Evolutionary conservation across 2,113 vertebrate species (phyloP).

Genomic region (Myrmophylax atrothorax): DNA sequence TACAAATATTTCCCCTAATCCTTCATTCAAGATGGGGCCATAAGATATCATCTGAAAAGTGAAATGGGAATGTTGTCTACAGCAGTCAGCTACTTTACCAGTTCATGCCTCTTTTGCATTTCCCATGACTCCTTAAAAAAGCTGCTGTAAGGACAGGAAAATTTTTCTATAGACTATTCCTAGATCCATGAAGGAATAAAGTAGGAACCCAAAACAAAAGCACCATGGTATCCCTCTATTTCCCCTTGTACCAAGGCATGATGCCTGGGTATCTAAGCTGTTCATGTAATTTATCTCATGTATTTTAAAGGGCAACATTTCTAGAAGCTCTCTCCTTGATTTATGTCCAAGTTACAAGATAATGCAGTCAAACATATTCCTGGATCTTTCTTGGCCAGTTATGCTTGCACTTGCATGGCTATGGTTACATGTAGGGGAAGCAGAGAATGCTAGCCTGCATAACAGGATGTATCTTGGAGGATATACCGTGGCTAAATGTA

Average conservation of each 20-base stretch:
- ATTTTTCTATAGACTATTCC: not conserved
- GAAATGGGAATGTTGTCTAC: not conserved
- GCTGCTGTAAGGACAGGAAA: not conserved
- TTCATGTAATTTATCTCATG: not conserved
- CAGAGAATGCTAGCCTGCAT: not conserved
- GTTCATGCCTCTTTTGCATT: not conserved
- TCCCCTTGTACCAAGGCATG: not conserved
- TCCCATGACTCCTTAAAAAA: not conserved
- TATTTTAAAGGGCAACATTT: not conserved
- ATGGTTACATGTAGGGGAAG: not conserved
- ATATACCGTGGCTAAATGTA: not conserved
- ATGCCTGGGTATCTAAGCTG: not conserved
- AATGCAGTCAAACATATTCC: not conserved
- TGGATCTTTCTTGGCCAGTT: not conserved
- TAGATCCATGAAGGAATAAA: not conserved
- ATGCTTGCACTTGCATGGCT: not conserved
- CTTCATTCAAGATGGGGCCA: not conserved
- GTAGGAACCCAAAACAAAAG: not conserved
- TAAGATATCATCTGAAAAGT: not conserved
- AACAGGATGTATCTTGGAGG: not conserved
- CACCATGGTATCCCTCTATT: fast-evolving
- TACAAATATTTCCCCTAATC: not conserved
- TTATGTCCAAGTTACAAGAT: not conserved
- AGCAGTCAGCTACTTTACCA: not conserved
- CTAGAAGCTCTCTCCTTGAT: not conserved